These are phyloP conservation scores for Drosophila athabasca DNA, from an alignment of 1,140 invertebrate genomes.

Conservation along the genomic window DNA sequence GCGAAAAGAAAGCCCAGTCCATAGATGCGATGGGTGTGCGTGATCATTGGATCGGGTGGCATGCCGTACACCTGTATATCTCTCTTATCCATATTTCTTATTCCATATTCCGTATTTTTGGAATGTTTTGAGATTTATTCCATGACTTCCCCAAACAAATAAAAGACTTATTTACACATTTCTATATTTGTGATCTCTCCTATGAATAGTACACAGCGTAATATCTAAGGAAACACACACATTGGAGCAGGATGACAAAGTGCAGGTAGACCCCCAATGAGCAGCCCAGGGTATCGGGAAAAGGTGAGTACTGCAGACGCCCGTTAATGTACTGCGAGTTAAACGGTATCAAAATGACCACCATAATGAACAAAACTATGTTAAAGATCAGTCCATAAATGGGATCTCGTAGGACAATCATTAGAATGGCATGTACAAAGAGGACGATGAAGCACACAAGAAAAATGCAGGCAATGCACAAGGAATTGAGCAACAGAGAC, in stretches of 20 bases:
- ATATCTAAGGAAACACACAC: not conserved
- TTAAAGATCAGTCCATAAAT: not conserved
- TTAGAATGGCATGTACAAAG: not conserved
- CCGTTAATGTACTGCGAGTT: conserved; percentile 29
- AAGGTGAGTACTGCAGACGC: conserved; percentile 3
- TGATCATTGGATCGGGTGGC: conserved; percentile 7
- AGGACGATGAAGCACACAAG: not conserved
- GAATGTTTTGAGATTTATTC: no score
- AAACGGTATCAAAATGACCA: not conserved
- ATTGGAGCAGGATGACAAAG: not conserved
- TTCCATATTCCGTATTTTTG: no score
- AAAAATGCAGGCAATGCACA: not conserved
- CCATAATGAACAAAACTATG: not conserved
- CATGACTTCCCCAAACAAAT: no score
- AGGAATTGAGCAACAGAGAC: conserved; percentile 2
- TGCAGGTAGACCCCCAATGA: not conserved
- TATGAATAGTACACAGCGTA: not conserved
- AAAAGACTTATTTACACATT: no score
- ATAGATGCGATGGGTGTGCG: conserved; percentile 48
- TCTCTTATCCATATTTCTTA: not conserved
- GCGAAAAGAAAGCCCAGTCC: conserved; percentile 23
- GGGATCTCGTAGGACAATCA: no score
- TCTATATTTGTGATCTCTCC: not conserved
- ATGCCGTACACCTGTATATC: conserved; percentile 29
- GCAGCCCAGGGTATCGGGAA: conserved; percentile 5